phyloP scores from a whole-genome alignment of 2,113 vertebrate genomes.

The Callorhinus ursinus region DNA sequence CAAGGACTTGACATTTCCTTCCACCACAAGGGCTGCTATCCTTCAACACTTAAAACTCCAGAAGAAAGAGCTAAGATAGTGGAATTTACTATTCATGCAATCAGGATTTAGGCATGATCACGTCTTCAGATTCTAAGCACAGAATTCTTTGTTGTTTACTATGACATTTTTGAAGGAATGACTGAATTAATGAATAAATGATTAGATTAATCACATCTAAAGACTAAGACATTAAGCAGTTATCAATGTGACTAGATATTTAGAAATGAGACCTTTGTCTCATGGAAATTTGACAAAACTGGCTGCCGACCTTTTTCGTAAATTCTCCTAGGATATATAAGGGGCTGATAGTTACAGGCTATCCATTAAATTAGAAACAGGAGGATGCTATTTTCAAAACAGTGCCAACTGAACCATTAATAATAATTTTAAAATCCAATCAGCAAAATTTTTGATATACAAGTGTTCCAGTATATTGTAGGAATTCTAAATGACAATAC shows the following conservation, averaged over 20 bases:
- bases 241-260: slow-evolving; percentile 34
- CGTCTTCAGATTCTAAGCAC: neutral
- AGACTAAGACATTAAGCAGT: neutral
- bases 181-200: neutral
- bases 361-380: neutral
- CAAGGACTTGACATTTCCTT: neutral
- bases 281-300: slow-evolving; percentile 8
- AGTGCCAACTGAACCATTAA: neutral
- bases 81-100: neutral
- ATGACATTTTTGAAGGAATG: neutral
- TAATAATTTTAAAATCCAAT: neutral
- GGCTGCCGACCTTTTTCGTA: neutral
- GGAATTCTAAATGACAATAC: neutral
- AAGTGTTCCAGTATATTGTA: neutral
- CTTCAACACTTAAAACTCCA: neutral
- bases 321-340: neutral
- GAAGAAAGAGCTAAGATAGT: neutral
- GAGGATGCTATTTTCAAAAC: slow-evolving; percentile 6
- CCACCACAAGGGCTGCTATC: neutral
- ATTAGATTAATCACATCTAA: neutral
- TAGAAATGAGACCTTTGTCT: neutral
- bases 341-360: neutral
- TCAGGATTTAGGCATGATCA: neutral
- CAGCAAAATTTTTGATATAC: neutral
- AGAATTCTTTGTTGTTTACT: neutral